Conservation (phyloP, 1,140 invertebrate species). For the Ladona fulva region DNA sequence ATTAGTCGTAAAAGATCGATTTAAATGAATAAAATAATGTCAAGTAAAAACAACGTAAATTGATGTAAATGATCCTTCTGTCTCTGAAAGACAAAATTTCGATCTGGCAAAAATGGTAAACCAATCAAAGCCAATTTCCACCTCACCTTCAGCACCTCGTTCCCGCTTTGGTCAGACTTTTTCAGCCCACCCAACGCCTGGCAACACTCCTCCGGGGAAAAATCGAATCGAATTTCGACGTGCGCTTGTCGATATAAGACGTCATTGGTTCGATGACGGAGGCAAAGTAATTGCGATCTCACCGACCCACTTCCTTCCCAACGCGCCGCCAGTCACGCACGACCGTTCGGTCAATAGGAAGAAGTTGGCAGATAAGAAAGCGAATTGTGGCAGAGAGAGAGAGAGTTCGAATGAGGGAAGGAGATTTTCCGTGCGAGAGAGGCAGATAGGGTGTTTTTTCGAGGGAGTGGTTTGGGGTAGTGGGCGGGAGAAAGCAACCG, state of each 20-base stretch:
- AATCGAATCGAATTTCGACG: neutral
- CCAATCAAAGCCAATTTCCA: too few relatives aligned
- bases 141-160: too few relatives aligned
- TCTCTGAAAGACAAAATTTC: too few relatives aligned
- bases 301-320: neutral
- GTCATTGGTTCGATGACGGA: conserved; percentile 2
- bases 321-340: neutral
- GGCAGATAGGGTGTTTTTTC: neutral
- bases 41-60: too few relatives aligned
- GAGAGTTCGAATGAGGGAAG: neutral
- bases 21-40: too few relatives aligned
- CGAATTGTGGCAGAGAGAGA: neutral
- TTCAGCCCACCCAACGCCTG: too few relatives aligned
- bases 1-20: too few relatives aligned
- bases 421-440: too few relatives aligned
- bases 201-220: neutral
- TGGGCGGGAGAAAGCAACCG: neutral
- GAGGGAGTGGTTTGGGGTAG: neutral
- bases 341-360: neutral
- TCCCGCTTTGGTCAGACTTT: too few relatives aligned
- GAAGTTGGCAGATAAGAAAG: neutral
- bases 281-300: neutral
- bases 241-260: neutral
- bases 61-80: too few relatives aligned
- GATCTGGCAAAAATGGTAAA: too few relatives aligned